phyloP scores from a whole-genome alignment of 2,888 invertebrate genomes.

The Epinotia brunnichana region DNA sequence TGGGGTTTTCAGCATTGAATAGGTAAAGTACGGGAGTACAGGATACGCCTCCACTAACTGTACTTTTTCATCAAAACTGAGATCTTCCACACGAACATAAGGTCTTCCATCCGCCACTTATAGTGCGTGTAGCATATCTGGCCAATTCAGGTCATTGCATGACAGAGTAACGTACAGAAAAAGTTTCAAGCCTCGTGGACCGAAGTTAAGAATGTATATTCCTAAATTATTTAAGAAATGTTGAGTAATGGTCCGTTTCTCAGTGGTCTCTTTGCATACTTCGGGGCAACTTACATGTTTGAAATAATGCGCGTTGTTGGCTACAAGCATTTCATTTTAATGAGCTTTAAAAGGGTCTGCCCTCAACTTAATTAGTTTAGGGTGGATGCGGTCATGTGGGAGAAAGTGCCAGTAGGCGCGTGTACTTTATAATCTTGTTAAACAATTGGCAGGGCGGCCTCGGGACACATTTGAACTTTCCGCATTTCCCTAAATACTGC shows the following conservation, averaged over 20 bases:
- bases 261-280: not conserved
- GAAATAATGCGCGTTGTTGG: slow-evolving; percentile 35
- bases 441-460: not conserved
- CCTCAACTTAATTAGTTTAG: slow-evolving; percentile 66
- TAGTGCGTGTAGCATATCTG: too few relatives aligned
- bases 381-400: slow-evolving; percentile 56
- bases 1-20: too few relatives aligned
- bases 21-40: too few relatives aligned
- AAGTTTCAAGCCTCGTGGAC: not conserved
- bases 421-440: not conserved
- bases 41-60: too few relatives aligned
- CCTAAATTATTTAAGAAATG: not conserved
- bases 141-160: too few relatives aligned
- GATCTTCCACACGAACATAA: too few relatives aligned
- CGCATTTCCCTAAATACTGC: not conserved
- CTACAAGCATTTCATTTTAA: slow-evolving; percentile 63
- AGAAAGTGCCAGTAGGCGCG: slow-evolving; percentile 30
- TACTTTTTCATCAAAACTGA: too few relatives aligned
- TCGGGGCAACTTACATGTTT: slow-evolving; percentile 46
- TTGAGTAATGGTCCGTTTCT: not conserved
- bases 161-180: too few relatives aligned
- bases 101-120: too few relatives aligned
- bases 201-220: not conserved
- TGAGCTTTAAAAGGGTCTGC: slow-evolving; percentile 63
- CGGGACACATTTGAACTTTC: not conserved